phyloP scores from a whole-genome alignment of 92 coral and sea anemone species.

The Phymanthus crucifer region DNA sequence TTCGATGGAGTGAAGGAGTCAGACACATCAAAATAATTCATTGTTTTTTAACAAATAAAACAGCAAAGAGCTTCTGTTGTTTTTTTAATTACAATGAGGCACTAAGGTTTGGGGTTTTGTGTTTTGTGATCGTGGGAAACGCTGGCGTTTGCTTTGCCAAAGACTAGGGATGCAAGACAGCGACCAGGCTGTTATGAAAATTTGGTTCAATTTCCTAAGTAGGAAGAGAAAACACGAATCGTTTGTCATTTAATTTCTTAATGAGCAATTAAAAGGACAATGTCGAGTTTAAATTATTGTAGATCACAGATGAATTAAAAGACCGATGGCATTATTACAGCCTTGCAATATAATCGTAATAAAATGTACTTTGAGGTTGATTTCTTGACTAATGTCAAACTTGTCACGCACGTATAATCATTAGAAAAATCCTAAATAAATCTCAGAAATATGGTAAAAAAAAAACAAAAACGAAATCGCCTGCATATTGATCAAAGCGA shows the following conservation, averaged over 20 bases:
- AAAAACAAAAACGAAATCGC: background rate
- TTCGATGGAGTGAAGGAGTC: background rate
- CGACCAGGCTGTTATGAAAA: background rate
- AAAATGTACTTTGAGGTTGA: background rate
- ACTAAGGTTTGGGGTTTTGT: background rate
- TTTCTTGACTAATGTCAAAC: background rate
- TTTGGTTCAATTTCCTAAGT: background rate
- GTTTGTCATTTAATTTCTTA: background rate
- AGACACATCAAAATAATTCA: background rate
- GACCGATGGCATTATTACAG: background rate
- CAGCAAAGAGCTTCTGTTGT: background rate
- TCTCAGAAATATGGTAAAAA: background rate
- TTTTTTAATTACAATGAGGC: background rate
- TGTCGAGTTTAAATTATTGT: background rate
- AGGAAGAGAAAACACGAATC: background rate
- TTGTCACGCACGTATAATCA: background rate
- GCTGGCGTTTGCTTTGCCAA: background rate
- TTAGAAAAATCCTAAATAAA: background rate
- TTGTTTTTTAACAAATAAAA: background rate
- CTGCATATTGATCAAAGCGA: background rate
- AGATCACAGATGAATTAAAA: background rate
- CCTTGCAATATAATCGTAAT: background rate
- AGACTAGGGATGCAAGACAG: background rate
- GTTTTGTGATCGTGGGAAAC: background rate
- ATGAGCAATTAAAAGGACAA: background rate